Base-by-base conservation (phyloP, 2,113 vertebrate genomes). In the Gopherus flavomarginatus region DNA sequence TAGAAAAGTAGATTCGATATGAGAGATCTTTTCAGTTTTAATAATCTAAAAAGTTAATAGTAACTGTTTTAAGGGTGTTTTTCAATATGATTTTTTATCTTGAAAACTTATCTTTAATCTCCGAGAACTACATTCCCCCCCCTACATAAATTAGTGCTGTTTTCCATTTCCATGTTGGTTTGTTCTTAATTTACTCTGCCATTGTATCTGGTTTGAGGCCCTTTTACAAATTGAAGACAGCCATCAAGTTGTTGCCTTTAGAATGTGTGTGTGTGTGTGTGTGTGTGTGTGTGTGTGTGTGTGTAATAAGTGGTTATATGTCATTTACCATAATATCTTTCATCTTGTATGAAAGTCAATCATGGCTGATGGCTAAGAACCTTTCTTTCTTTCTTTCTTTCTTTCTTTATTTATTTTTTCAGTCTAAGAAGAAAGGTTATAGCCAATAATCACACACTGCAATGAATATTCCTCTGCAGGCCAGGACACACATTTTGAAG, bases 71-170 rank as follows among this genome's bases (percentile, higher is more conserved):
- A 29, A 85, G 5, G 8, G 1, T 1, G 44, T 57, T 94, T 56
- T 53, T 14, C 5, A 2, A 83, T 54, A 2, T 13, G 44, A 5
- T 82, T 7, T 50, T 29, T 79, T 56, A 29, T 79, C 84, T 91
- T 90, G 21, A 57, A 35, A 53, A 0, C 49, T 3, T 52, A 3
- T 49, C 2, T 83, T 54, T 1, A 1, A 44, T 91, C 0, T 2
- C 0, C 24, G 50, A 6, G 27, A 84, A 10, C 5, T 79, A n/a
- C 2, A 89, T 38, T 38, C 86, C 85, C 78, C 50, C 49, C 81
- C 35, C 53, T 29, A 81, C 6, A 9, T 1, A 83, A 11, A n/a
- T 1, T 1, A 86, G 2, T 53, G 89, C 9, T 42, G 2, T 26
- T 93, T 90, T 79, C 2, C 44, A 38, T 81, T 87, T 83, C 62